Evolutionary conservation across 1,140 invertebrate species (phyloP), one percentile per base, ranked within the genome.

Genomic region (Caenorhabditis brenneri): DNA sequence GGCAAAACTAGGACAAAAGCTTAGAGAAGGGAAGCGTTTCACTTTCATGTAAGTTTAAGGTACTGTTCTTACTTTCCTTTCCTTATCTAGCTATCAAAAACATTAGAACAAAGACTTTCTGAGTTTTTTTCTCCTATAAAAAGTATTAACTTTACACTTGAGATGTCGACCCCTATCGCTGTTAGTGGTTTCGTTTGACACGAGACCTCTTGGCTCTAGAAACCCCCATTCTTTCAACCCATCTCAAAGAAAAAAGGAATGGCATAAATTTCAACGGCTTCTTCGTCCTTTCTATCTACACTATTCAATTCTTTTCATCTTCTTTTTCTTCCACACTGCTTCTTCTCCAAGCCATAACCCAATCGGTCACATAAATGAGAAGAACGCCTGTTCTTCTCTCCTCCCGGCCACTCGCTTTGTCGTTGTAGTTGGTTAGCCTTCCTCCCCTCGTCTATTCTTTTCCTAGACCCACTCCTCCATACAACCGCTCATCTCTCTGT

Each of bases 331-430:
- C 29, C 36, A 33, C 22, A 27, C 36, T 22, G 65, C 65, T 74
- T 74, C 65, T 42, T n/a, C 65, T 74, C 65, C n/a, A 46, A 74
- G 65, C 65, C 65, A 42, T 74, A 74, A 74, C 65, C 65, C 65
- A 74, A 74, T 74, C 65, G 65, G 65, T 74, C 65, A 74, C 65
- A 74, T 74, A 74, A 74, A 74, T 74, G 65, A 74, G 65, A 74
- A 74, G 65, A 74, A 74, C 65, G 65, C 65, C 65, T 74, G 65
- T 74, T 74, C 65, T 74, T 74, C 65, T 74, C 36, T n/a, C 22
- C n/a, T 74, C 36, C 29, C 36, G 65, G 65, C 65, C 65, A 74
- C 36, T 74, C 65, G 65, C 33, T 31, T 74, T 36, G 65, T 31
- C 65, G 65, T 74, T 74, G 65, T 42, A 74, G 65, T 74, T 74